Conservation (phyloP, 1,140 invertebrate species). For the Zaprionus vittiger region DNA sequence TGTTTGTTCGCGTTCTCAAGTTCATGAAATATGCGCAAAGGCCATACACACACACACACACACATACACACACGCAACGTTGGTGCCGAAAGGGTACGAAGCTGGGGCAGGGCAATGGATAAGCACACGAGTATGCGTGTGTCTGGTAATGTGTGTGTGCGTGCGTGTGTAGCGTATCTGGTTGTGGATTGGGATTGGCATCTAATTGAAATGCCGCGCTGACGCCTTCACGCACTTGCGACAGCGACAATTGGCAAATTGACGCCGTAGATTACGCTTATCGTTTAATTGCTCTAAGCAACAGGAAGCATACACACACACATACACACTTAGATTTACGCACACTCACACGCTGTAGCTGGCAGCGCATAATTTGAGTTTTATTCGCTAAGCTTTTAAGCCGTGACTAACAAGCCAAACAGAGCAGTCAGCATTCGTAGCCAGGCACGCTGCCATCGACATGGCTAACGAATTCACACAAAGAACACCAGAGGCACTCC, state of each 20-base stretch:
- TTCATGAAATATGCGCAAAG: slow-evolving; percentile 72
- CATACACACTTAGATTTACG: slow-evolving; percentile 9
- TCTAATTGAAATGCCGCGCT: slow-evolving; percentile 72
- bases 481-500: neutral
- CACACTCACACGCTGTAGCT: slow-evolving; percentile 17
- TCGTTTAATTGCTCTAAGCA: slow-evolving; percentile 78
- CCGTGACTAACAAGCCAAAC: slow-evolving; percentile 58
- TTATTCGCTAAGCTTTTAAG: slow-evolving; percentile 81
- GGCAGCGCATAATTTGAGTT: slow-evolving; percentile 71
- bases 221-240: slow-evolving; percentile 75
- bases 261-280: slow-evolving; percentile 74
- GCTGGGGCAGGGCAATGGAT: neutral
- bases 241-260: slow-evolving; percentile 69
- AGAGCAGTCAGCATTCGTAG: slow-evolving; percentile 25
- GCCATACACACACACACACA: slow-evolving; percentile 37
- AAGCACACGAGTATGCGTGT: slow-evolving; percentile 10
- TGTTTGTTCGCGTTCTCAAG: slow-evolving; percentile 48
- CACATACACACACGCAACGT: neutral
- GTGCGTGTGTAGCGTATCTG: slow-evolving; percentile 2
- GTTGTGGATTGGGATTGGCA: slow-evolving; percentile 39
- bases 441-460: neutral
- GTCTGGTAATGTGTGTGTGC: neutral
- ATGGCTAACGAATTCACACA: neutral
- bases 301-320: slow-evolving; percentile 52
- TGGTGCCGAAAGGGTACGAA: neutral